Conservation (phyloP, 2,888 invertebrate genomes). For the Nemapogon koenigi region DNA sequence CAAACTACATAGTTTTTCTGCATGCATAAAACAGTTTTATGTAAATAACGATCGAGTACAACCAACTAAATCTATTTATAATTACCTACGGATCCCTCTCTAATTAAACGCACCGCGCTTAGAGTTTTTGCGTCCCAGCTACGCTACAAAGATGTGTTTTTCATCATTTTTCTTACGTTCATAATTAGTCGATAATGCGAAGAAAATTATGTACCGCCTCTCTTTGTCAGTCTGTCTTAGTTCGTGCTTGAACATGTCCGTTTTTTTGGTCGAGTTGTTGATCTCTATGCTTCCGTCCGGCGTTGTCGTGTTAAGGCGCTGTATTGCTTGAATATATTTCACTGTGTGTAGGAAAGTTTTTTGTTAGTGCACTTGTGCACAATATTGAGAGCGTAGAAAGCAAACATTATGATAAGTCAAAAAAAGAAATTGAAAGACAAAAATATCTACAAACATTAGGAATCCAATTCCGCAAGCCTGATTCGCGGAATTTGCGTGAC, state of each 20-base stretch:
- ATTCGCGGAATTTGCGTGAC: too few species aligned
- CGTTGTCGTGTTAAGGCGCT: not conserved
- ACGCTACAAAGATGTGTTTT: conserved; percentile 1
- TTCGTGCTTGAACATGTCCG: not conserved
- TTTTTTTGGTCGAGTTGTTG: not conserved
- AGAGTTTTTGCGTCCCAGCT: not conserved
- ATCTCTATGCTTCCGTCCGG: not conserved
- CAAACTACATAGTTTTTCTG: too few species aligned
- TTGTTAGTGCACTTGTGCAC: too few species aligned
- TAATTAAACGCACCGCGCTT: conserved; percentile 1
- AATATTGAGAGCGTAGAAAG: too few species aligned
- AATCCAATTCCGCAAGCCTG: too few species aligned
- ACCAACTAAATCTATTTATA: conserved; percentile 1
- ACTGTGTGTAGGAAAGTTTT: too few species aligned
- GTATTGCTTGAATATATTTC: too few species aligned
- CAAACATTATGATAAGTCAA: too few species aligned
- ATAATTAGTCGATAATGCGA: conserved; percentile 42
- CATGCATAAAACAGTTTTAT: too few species aligned
- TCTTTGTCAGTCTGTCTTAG: conserved; percentile 5
- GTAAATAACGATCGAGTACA: too few species aligned
- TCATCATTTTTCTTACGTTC: conserved; percentile 20
- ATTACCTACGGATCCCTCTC: conserved; percentile 4
- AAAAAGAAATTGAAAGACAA: too few species aligned
- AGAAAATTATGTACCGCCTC: conserved; percentile 29
- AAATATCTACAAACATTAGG: too few species aligned